A percentile compares a stretch with the other conserved stretches of the same genome.
Conservation (phyloP, 1,140 invertebrate genomes). For the Halotydeus destructor region DNA sequence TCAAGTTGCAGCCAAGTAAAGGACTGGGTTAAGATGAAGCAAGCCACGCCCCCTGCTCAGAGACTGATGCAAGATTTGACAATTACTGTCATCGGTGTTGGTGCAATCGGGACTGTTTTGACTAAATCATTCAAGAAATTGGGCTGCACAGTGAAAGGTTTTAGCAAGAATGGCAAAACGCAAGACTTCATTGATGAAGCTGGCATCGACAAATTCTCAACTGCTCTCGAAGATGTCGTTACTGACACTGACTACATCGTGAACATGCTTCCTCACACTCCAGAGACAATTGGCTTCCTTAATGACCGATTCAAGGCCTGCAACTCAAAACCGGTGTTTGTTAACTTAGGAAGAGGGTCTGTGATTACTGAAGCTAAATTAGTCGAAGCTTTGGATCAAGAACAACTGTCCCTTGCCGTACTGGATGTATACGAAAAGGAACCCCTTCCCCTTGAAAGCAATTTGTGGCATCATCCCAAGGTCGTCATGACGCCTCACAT, state of each 20-base stretch:
- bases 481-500: conserved; percentile 35
- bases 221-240: conserved; percentile 26
- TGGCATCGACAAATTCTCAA: conserved; percentile 6
- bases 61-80: background rate
- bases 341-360: conserved; percentile 36
- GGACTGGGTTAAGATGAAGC: background rate
- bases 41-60: background rate
- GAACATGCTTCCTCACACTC: conserved; percentile 32
- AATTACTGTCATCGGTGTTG: background rate
- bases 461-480: conserved; percentile 31
- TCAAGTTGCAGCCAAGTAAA: background rate
- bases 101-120: background rate
- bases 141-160: background rate
- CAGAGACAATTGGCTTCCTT: conserved; percentile 30
- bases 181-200: background rate
- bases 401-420: conserved; percentile 34
- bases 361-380: conserved; percentile 32
- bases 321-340: conserved; percentile 25
- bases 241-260: conserved; percentile 33
- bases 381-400: conserved; percentile 30
- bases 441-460: conserved; percentile 29
- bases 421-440: conserved; percentile 36
- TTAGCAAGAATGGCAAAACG: background rate
- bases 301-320: conserved; percentile 16
- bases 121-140: background rate